A percentile compares a stretch with the other conserved stretches of the same genome.
phyloP scores from a whole-genome alignment of 2,797 vertebrate species.

The Dendrocincla fuliginosa region DNA sequence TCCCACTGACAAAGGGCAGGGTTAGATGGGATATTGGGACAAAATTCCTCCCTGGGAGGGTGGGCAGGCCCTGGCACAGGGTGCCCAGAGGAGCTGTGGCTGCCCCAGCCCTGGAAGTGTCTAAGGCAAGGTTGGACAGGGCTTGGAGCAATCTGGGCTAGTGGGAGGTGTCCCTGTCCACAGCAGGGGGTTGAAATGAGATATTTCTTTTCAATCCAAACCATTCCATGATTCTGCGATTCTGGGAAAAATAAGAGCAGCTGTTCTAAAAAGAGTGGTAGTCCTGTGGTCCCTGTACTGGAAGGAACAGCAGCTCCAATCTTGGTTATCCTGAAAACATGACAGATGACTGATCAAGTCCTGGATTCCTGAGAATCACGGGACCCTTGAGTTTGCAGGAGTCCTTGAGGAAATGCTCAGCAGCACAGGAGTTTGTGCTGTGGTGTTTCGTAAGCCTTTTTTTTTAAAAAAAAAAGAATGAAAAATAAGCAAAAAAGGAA shows the following conservation, averaged over 20 bases:
- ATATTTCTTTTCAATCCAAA: neutral
- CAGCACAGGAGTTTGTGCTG: neutral
- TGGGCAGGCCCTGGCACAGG: too few relatives aligned
- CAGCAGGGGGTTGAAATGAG: neutral
- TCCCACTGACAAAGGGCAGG: too few relatives aligned
- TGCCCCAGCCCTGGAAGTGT: neutral
- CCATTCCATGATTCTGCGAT: neutral
- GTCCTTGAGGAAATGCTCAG: neutral
- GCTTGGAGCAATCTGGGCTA: neutral
- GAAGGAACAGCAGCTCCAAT: neutral
- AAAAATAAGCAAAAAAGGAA: neutral
- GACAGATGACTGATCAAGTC: neutral
- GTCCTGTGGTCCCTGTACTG: neutral
- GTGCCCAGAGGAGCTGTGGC: neutral
- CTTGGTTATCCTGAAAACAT: neutral
- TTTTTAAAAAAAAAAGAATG: accelerated
- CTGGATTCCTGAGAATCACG: neutral
- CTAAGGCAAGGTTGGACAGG: accelerated
- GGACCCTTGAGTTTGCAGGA: neutral
- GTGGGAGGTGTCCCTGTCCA: neutral
- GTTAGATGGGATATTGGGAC: too few relatives aligned
- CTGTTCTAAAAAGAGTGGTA: neutral
- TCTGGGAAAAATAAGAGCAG: neutral
- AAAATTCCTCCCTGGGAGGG: too few relatives aligned
- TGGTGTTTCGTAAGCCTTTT: neutral